A percentile compares a stretch with the other conserved stretches of the same genome.
These are phyloP conservation scores for Choloepus didactylus DNA, from an alignment of 2,797 vertebrate genomes.

Conservation along the genomic window DNA sequence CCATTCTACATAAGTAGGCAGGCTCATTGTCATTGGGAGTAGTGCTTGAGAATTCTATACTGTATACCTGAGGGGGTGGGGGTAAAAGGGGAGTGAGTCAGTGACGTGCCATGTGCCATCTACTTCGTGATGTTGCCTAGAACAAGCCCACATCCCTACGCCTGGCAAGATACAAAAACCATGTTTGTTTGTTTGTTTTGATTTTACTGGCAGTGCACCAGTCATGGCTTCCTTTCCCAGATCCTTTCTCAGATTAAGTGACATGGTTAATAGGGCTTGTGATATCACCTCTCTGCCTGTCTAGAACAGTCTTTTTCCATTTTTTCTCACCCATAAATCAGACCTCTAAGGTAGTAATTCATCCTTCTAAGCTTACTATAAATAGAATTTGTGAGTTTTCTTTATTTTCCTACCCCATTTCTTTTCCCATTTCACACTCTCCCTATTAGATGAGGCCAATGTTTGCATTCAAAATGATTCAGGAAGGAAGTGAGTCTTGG, in stretches of 20 bases:
- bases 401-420: conserved; percentile 26
- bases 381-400: conserved; percentile 56
- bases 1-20: background rate
- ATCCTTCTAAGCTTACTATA: conserved; percentile 28
- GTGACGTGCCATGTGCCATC: background rate
- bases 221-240: conserved; percentile 48
- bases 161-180: conserved; percentile 28
- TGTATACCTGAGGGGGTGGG: rapidly evolving
- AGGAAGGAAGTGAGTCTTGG: conserved; percentile 72
- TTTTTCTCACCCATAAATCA: background rate
- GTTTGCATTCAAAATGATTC: conserved; percentile 68
- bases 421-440: conserved; percentile 53
- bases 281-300: background rate
- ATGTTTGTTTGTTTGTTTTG: conserved; percentile 31
- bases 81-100: background rate
- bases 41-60: background rate
- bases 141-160: background rate
- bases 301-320: background rate
- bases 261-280: background rate
- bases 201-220: conserved; percentile 46
- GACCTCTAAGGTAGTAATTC: background rate
- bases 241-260: conserved; percentile 29
- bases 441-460: conserved; percentile 51
- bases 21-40: background rate
- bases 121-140: background rate